Conservation (phyloP, 2,888 invertebrate species). For the Epirrhoe tristata region DNA sequence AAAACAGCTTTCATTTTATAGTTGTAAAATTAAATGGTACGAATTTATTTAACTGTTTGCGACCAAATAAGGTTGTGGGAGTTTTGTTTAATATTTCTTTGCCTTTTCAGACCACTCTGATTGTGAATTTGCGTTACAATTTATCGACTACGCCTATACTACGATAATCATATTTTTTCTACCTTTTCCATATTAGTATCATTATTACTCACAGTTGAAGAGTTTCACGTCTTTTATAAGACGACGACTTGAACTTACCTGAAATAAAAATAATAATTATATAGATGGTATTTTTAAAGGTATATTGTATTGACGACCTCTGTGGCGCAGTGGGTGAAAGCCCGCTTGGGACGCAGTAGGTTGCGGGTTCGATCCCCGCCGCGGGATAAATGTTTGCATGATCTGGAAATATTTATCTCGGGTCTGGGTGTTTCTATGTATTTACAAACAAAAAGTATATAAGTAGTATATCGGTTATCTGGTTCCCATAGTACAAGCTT, state of each 20-base stretch:
- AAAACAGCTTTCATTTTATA: slow-evolving; percentile 46
- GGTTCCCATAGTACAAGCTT: too few species aligned
- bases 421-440: too few species aligned
- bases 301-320: too few species aligned
- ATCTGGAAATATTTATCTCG: too few species aligned
- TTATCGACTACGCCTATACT: slow-evolving; percentile 17
- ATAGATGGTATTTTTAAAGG: background rate
- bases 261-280: slow-evolving; percentile 27
- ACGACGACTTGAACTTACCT: slow-evolving; percentile 23
- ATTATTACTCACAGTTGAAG: slow-evolving; percentile 4
- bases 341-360: too few species aligned
- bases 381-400: too few species aligned
- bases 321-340: too few species aligned
- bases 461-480: too few species aligned
- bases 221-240: background rate
- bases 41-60: slow-evolving; percentile 48
- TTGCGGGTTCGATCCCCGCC: too few species aligned
- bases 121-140: slow-evolving; percentile 11
- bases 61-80: slow-evolving; percentile 34
- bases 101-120: slow-evolving; percentile 18
- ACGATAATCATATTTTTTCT: background rate
- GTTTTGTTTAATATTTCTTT: slow-evolving; percentile 41
- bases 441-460: too few species aligned
- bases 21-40: slow-evolving; percentile 52
- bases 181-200: slow-evolving; percentile 7